Evolutionary conservation across 2,113 vertebrate genomes (phyloP).

Genomic region (Protobothrops mucrosquamatus): DNA sequence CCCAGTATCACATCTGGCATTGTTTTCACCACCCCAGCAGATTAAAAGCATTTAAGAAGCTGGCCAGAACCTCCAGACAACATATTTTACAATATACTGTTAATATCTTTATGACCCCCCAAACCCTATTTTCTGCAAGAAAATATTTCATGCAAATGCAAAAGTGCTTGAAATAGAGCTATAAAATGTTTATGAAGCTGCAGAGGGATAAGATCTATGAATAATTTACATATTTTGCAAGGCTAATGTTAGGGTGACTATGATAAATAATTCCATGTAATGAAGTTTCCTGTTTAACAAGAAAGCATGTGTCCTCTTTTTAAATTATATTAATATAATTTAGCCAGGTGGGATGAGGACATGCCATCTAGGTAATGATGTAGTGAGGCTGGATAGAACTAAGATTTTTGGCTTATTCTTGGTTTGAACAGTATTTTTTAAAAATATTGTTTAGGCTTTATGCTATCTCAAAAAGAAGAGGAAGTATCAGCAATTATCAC

Average conservation of each 20-base stretch:
- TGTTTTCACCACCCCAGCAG: constrained; percentile 35
- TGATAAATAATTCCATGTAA: background rate
- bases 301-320: background rate
- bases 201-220: constrained; percentile 8
- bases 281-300: background rate
- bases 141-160: background rate
- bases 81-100: constrained; percentile 1
- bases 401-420: background rate
- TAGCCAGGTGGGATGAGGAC: background rate
- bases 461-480: background rate
- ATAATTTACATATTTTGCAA: background rate
- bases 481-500: background rate
- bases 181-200: constrained; percentile 17
- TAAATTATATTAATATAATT: background rate
- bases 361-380: background rate
- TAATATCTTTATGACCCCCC: background rate
- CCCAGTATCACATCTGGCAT: constrained; percentile 60
- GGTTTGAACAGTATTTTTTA: background rate
- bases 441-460: background rate
- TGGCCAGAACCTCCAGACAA: constrained; percentile 36
- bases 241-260: background rate
- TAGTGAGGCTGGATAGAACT: background rate
- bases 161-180: constrained; percentile 10
- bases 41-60: constrained; percentile 43
- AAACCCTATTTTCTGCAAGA: background rate